Conservation (phyloP, 2,113 vertebrate species). For the Mormyrus iriodes region DNA sequence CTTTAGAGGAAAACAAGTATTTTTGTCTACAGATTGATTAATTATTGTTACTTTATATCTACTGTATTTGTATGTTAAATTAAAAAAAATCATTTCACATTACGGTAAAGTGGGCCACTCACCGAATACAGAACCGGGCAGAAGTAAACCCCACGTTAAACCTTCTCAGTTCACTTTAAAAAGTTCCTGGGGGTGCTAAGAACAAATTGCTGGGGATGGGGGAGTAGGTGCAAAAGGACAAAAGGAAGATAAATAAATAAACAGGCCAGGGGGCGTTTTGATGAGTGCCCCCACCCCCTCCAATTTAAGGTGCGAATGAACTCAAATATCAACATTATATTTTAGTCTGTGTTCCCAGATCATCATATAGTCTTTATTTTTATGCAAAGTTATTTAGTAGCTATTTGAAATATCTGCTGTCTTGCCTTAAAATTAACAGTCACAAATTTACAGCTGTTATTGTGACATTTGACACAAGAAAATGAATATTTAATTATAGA, state of each 20-base stretch:
- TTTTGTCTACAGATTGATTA: not conserved
- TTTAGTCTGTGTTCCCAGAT: not conserved
- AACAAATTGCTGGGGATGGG: not conserved
- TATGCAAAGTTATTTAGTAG: not conserved
- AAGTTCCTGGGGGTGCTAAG: not conserved
- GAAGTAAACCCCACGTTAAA: not conserved
- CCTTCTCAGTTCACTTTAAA: not conserved
- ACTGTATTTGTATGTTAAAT: not conserved
- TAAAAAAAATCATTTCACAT: not conserved
- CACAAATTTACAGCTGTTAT: not conserved
- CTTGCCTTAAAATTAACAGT: not conserved
- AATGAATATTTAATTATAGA: not conserved
- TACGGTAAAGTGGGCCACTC: not conserved
- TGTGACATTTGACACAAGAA: not conserved
- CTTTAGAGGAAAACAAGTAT: not conserved
- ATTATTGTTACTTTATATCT: not conserved
- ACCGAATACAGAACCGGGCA: not conserved
- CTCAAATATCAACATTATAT: not conserved
- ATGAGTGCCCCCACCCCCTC: not conserved
- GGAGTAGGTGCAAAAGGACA: not conserved
- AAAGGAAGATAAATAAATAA: not conserved
- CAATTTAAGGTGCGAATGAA: not conserved
- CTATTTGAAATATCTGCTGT: not conserved
- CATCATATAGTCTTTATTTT: not conserved
- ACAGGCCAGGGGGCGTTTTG: not conserved